Base-by-base conservation (phyloP, 2,888 invertebrate genomes). In the Mantis religiosa region DNA sequence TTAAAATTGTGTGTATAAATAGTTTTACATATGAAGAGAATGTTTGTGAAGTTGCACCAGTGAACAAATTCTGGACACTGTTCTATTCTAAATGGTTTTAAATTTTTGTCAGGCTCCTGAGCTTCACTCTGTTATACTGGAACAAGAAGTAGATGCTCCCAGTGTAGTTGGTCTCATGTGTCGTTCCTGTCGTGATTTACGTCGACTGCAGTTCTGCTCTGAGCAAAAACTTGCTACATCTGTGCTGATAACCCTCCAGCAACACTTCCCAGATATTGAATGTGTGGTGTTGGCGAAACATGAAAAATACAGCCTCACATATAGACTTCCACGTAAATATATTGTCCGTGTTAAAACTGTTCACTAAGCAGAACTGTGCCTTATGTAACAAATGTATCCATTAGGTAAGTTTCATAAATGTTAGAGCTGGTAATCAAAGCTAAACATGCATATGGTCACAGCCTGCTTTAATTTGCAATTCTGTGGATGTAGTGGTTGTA, bases 221-320 rank as follows among this genome's bases (percentile, higher is more conserved):
- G 82, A 41, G 30, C 87, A 87, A 82, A 87, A 87, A 15, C 41
- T 87, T 25, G 87, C 87, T 1, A 87, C 87, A 34, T 3, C 30
- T n/a, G 82, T 87, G 0, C 34, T 87, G 0, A n/a, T 82, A 34
- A 87, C 34, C 30, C 54, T 87, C 25, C 47, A 41, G 25, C 25
- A 34, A 25, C 30, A 82, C n/a, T 87, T 87, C 27, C 87, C 87
- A 6, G 82, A 87, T 9, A 34, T 87, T 15, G 87, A 87, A 28
- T 87, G 87, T 41, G n/a, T 87, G 12, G 87, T 87, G 20, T 27
- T 87, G 1, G 87, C 82, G n/a, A 82, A 82, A n/a, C 87, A 87
- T 41, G 25, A 87, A 82, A 87, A 87, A 27, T 87, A 87, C n/a
- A 82, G 82, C n/a, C n/a, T 87, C 6, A 87, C 87, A n/a, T 87